Base-by-base conservation (phyloP, 2,888 invertebrate species). In the Thecocarcelia acutangulata region DNA sequence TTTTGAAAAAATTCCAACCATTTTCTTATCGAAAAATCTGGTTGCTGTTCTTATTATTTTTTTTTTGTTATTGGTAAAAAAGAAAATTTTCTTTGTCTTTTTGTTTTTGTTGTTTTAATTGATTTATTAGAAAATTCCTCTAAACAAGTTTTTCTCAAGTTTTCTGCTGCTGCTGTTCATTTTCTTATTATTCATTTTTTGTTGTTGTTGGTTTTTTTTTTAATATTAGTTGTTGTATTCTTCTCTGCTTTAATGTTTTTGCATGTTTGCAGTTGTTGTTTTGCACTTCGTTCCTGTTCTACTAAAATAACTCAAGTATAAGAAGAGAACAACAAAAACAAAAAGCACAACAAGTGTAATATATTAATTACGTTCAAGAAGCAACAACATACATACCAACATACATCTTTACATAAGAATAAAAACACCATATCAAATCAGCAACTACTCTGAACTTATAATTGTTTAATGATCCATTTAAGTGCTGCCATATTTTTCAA, bases 111-210 rank as follows among this genome's bases (percentile, higher is more conserved):
- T 68, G 13, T 72, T 86, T 87, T 54, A 79, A 79, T 66, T 88
- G 88, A 87, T 88, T 88, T 88, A 88, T 88, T 88, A 88, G 89
- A 88, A 88, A 88, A 88, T 88, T 88, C 88, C 87, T 85, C 86
- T 86, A 87, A 88, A 88, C 88, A 87, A 87, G 88, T 88, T 88
- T 88, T 88, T 85, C 56, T 59, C 42, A 63, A 80, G 54, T 80
- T 80, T 83, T 68, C 72, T 56, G 68, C 75, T 63, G 68, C 75
- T 63, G 48, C 56, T 63, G 15, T 52, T 61, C 33, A 56, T 59
- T 50, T 50, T 72, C 44, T 66, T 56, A 19, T 28, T 48, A 21
- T 6, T 19, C 12, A 11, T 21, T 24, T 52, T 84, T 79, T 79
- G 46, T 73, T 50, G 17, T 56, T 52, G 46, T 82, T 58, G 5